A percentile compares a stretch with the other conserved stretches of the same genome.
phyloP scores from a whole-genome alignment of 35 echinoderm and acorn worm species.

The Strongylocentrotus purpuratus region DNA sequence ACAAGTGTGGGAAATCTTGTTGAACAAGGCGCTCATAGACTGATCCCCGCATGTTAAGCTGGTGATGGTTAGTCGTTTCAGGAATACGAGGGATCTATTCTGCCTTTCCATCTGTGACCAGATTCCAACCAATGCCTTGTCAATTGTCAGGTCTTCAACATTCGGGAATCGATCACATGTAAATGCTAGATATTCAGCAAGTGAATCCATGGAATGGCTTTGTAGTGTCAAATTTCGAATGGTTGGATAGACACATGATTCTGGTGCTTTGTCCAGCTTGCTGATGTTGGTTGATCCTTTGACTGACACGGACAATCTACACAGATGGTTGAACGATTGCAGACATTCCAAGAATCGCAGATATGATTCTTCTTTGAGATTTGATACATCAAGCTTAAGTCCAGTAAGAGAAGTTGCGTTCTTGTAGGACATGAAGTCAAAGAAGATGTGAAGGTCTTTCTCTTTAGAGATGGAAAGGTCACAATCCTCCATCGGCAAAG shows the following conservation, averaged over 20 bases:
- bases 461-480: not conserved
- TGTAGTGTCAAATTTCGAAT: not conserved
- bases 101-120: not conserved
- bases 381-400: not conserved
- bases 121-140: not conserved
- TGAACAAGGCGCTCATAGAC: not conserved
- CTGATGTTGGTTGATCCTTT: not conserved
- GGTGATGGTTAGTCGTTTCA: not conserved
- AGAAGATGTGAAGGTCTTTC: not conserved
- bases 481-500: not conserved
- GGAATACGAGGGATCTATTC: not conserved
- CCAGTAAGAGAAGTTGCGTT: conserved; percentile 2
- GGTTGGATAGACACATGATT: not conserved
- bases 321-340: not conserved
- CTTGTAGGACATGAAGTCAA: conserved; percentile 15
- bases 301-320: not conserved
- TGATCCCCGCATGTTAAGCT: not conserved
- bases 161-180: not conserved
- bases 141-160: not conserved
- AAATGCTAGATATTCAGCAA: not conserved
- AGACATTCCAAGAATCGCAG: not conserved
- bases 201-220: not conserved
- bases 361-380: not conserved
- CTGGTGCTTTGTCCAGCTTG: not conserved
- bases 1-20: not conserved